Percentiles rank a stretch among this genome's conserved stretches.
Evolutionary conservation across 2,113 vertebrate genomes (phyloP).

Genomic region (Carollia perspicillata): DNA sequence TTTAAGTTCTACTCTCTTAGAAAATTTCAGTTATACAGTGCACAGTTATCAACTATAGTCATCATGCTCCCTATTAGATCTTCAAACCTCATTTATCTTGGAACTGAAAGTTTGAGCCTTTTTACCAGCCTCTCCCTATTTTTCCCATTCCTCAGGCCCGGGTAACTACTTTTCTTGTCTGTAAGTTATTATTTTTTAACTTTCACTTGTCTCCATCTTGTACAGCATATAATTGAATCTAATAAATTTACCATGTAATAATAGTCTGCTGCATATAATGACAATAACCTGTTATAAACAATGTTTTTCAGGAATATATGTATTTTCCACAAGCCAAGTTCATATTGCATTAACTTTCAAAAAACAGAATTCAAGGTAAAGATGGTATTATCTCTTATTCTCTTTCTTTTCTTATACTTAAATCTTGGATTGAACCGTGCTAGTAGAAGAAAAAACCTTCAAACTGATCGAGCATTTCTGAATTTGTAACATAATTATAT

Average conservation of each 20-base stretch:
- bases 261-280: neutral
- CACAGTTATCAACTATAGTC: neutral
- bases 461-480: neutral
- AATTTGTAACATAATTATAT: neutral
- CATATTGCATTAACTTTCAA: slow-evolving; percentile 83
- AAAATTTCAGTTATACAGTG: neutral
- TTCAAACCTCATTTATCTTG: neutral
- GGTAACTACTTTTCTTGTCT: neutral
- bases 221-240: neutral
- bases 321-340: slow-evolving; percentile 88
- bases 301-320: slow-evolving; percentile 83
- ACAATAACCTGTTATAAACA: slow-evolving; percentile 48
- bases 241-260: neutral
- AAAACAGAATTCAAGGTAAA: slow-evolving; percentile 87
- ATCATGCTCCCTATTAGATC: neutral
- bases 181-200: neutral
- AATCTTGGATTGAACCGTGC: neutral
- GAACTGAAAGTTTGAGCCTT: neutral
- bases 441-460: neutral
- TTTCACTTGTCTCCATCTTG: neutral
- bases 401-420: neutral
- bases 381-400: slow-evolving; percentile 3
- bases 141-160: neutral
- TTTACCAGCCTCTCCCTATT: neutral
- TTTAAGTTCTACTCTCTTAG: neutral